These are phyloP conservation scores for Lagocephalus sceleratus DNA, from an alignment of 2,797 vertebrate genomes.

Conservation along the genomic window DNA sequence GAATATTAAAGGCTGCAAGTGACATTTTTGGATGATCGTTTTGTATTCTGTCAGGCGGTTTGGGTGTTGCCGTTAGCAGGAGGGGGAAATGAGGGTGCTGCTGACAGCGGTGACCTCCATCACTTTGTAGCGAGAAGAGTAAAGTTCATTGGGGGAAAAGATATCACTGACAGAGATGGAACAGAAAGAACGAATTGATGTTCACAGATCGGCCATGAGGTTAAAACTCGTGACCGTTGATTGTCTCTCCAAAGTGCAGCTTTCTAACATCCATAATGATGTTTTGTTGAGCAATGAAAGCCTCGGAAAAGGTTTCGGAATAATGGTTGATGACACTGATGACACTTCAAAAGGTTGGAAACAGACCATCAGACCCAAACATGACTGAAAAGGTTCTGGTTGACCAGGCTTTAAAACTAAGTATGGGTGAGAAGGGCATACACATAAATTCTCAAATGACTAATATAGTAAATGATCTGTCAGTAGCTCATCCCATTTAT, in stretches of 20 bases:
- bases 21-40: slow-evolving; percentile 51
- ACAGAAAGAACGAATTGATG: slow-evolving; percentile 30
- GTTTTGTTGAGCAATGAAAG: too few species aligned
- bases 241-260: neutral
- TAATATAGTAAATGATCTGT: too few species aligned
- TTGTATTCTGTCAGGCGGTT: slow-evolving; percentile 45
- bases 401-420: too few species aligned
- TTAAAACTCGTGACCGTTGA: neutral
- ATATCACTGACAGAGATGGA: slow-evolving; percentile 39
- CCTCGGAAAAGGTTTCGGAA: too few species aligned
- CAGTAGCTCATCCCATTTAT: too few species aligned
- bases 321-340: too few species aligned
- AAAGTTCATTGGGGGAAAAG: slow-evolving; percentile 50
- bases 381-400: too few species aligned
- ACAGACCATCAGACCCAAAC: too few species aligned
- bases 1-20: slow-evolving; percentile 26
- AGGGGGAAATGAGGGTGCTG: slow-evolving; percentile 43
- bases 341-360: too few species aligned
- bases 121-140: slow-evolving; percentile 45
- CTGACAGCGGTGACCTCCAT: slow-evolving; percentile 55
- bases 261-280: neutral
- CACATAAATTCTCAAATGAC: too few species aligned
- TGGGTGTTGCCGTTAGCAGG: slow-evolving; percentile 38
- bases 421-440: too few species aligned
- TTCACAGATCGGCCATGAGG: slow-evolving; percentile 1